Base-by-base conservation (phyloP, 2,888 invertebrate genomes). In the Chymomyza procnemis region DNA sequence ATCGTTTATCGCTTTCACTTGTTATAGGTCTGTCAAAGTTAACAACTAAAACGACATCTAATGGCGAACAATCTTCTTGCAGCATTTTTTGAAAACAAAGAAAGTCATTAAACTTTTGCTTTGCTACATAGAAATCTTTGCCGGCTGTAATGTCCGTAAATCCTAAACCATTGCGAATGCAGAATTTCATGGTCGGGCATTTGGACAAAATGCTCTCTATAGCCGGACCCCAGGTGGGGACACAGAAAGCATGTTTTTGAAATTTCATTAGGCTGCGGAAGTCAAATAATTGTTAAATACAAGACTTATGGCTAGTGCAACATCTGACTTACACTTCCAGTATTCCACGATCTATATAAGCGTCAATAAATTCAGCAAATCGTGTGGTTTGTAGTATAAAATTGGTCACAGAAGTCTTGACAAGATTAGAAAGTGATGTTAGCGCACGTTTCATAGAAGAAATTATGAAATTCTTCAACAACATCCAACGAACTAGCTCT, bases 161-260 rank as follows among this genome's bases (percentile, higher is more conserved):
- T 2, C 93, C 93, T 34, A 95, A 87, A 2, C 92, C 91, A 4
- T 94, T 93, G 0, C 92, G 93, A 75, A 94, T 93, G 0, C 93
- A 93, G 66, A 94, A 93, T 85, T 94, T 94, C 30, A 93, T 92
- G 0, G 94, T 93, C 0, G 94, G 92, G 69, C 93, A 92, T 54
- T 92, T 92, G 3, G 92, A 88, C 70, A 94, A 92, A 14, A 95
- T 92, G 0, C 92, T 91, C 58, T 94, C 93, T 9, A 94, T 90
- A 0, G 94, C 94, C 0, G 92, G 90, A 67, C 93, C 92, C 94
- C 94, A 94, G 0, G 92, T 92, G 1, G 93, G 90, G 16, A 94
- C 92, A 30, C 91, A 79, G 34, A 82, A 82, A 1, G 88, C 78
- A 55, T 88, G 81, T 52, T 88, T 85, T 63, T 88, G 87, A 69